Evolutionary conservation across 1,140 invertebrate genomes (phyloP).

Genomic region (Drosophila mayri): DNA sequence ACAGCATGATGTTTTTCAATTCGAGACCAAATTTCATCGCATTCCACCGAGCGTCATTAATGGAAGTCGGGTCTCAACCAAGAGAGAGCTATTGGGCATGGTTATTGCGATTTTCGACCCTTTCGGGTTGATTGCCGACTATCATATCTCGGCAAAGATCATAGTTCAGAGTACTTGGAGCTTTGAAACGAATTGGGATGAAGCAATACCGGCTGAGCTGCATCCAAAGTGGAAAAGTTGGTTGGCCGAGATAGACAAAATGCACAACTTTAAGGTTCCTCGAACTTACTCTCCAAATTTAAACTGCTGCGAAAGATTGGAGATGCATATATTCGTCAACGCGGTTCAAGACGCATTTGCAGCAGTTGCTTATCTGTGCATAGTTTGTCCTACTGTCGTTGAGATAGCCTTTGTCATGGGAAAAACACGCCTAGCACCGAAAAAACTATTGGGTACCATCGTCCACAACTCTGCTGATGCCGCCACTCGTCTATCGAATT

Average conservation of each 20-base stretch:
- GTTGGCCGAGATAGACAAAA: background rate
- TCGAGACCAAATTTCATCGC: no score
- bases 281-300: no score
- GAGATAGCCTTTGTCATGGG: background rate
- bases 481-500: background rate
- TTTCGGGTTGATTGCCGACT: background rate
- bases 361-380: no score
- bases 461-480: background rate
- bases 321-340: no score
- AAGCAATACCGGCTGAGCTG: background rate
- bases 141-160: background rate
- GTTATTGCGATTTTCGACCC: background rate
- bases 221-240: background rate
- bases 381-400: background rate
- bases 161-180: background rate
- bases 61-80: no score
- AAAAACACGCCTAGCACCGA: background rate
- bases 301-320: background rate
- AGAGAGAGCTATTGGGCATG: no score
- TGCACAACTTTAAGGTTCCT: no score
- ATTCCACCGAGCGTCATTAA: no score
- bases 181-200: background rate
- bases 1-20: no score
- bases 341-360: no score
- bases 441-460: no score